phyloP scores from a whole-genome alignment of 2,888 invertebrate genomes.

The Xestoiulus laeticollis region DNA sequence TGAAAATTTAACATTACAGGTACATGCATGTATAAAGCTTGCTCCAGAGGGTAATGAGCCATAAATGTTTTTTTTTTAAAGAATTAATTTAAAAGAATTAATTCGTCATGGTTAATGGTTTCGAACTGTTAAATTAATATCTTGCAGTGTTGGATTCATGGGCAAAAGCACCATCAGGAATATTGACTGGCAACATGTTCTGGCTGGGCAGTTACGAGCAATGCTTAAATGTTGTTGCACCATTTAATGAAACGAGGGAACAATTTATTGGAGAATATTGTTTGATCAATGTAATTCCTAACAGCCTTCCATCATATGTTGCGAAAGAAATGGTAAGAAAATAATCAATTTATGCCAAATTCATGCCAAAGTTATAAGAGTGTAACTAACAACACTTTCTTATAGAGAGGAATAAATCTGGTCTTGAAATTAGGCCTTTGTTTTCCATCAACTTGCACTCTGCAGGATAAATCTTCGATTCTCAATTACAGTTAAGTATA shows the following conservation, averaged over 20 bases:
- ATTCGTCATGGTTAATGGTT: too few relatives aligned
- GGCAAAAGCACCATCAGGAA: constrained; percentile 1
- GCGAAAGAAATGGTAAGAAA: background rate
- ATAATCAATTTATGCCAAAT: too few relatives aligned
- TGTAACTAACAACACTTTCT: too few relatives aligned
- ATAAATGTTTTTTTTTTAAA: too few relatives aligned
- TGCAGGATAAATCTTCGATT: background rate
- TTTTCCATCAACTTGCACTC: background rate
- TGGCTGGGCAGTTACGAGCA: background rate
- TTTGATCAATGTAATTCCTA: background rate
- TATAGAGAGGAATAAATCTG: background rate
- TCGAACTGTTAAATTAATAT: too few relatives aligned
- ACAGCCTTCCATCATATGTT: background rate
- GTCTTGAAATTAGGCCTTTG: background rate
- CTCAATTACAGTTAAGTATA: background rate
- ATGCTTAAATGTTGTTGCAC: background rate
- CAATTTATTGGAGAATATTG: background rate
- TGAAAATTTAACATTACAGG: too few relatives aligned
- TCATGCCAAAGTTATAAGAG: too few relatives aligned
- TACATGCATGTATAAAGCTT: too few relatives aligned
- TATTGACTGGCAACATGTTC: background rate
- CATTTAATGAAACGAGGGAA: background rate
- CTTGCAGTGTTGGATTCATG: background rate
- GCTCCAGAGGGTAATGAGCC: too few relatives aligned
- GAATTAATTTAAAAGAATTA: too few relatives aligned